A percentile compares a stretch with the other conserved stretches of the same genome.
These are phyloP conservation scores for Eupelmus urozonus DNA, from an alignment of 2,888 invertebrate genomes.

Conservation along the genomic window DNA sequence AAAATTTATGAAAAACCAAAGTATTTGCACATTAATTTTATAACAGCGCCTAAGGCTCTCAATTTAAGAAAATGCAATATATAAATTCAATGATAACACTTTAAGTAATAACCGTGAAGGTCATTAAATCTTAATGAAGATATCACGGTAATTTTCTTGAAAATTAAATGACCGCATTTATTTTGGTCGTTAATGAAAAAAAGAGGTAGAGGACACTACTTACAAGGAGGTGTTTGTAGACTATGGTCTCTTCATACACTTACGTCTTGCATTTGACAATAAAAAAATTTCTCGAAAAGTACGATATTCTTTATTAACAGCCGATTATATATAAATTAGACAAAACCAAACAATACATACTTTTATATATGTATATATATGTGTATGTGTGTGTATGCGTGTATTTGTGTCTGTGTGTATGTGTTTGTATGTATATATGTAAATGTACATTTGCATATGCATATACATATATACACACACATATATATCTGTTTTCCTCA, in stretches of 20 bases:
- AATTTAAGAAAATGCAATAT: not conserved
- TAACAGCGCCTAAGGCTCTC: not conserved
- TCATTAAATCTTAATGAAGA: slow-evolving; percentile 1
- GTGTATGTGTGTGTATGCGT: no score
- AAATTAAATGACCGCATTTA: slow-evolving; percentile 5
- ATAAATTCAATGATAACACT: slow-evolving; percentile 1
- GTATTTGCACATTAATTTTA: not conserved
- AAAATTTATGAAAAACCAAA: not conserved
- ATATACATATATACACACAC: no score
- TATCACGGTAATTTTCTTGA: not conserved
- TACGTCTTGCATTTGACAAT: no score
- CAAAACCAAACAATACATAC: slow-evolving; percentile 48
- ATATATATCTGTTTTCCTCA: no score
- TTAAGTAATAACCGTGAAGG: not conserved
- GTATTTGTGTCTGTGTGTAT: not conserved
- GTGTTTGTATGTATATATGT: not conserved
- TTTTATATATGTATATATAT: no score
- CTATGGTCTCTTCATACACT: not conserved
- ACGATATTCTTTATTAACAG: slow-evolving; percentile 58
- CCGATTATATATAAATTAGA: slow-evolving; percentile 55
- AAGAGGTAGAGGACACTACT: not conserved
- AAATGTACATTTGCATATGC: no score
- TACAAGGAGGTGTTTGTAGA: not conserved
- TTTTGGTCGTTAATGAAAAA: not conserved
- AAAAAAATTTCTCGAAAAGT: slow-evolving; percentile 52